Base-by-base conservation (phyloP, 2,888 invertebrate genomes). In the Fissipunctia ypsillon region DNA sequence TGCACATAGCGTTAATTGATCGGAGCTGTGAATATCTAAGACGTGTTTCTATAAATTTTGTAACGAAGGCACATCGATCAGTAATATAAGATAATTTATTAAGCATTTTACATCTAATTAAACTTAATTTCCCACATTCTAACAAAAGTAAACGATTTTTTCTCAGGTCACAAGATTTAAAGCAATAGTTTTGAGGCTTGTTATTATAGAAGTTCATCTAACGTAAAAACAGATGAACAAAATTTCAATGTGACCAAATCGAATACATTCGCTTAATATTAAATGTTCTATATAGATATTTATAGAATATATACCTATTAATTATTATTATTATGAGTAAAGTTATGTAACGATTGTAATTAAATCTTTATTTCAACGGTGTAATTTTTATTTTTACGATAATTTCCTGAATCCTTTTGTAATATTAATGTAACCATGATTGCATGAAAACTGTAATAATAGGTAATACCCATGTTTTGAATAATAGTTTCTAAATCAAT, bases 291-390 rank as follows among this genome's bases (percentile, higher is more conserved):
- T 95, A 95, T 94, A 95, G 94, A 94, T 95, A 95, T 96, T 95
- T 95, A 95, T 95, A 95, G 94, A 95, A 94, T 95, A 95, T 95
- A 94, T 94, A 95, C 94, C 93, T 94, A 95, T 95, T 94, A 95
- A 94, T 94, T 93, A 94, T 93, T 94, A 94, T 91, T 92, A 94
- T 93, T 94, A 95, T 94, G 93, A 96, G 90, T 95, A 95, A 93
- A 93, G 94, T 95, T 95, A 96, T 96, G 95, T 96, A 96, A 95
- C 94, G 91, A 96, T 95, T 96, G 95, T 95, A 96, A 96, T 96
- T 96, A 96, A 95, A 96, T 93, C 95, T 95, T 96, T 96, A 96
- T 96, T 96, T 96, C 94, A 95, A 95, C 80, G 78, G 85, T 86
- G 84, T 87, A 85, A 87, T 90, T 95, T 94, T 93, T 90, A 92